Percentiles rank a stretch among this genome's conserved stretches.
Evolutionary conservation across 2,888 invertebrate genomes (phyloP).

Genomic region (Ophion costatus): DNA sequence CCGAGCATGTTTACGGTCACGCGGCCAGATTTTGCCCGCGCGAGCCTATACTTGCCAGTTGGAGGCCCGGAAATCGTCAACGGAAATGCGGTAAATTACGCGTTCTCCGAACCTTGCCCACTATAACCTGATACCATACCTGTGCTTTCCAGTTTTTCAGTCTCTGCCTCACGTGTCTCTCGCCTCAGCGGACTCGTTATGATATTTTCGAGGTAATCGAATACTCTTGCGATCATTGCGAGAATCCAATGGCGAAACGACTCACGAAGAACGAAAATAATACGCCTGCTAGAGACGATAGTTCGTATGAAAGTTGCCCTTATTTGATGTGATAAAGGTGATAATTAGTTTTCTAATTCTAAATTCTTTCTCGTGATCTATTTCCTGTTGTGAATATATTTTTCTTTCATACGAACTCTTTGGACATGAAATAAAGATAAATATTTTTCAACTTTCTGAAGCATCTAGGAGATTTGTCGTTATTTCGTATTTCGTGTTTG

Average conservation of each 20-base stretch:
- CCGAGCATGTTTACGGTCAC: too few relatives aligned
- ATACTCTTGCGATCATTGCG: too few relatives aligned
- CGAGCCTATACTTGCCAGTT: conserved; percentile 70
- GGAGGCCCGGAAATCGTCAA: conserved; percentile 70
- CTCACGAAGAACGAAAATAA: background rate
- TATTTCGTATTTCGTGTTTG: too few relatives aligned
- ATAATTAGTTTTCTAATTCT: conserved; percentile 8
- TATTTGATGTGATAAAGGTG: conserved; percentile 15
- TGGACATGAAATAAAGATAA: conserved; percentile 53
- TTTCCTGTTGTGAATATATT: conserved; percentile 22
- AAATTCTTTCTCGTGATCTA: background rate
- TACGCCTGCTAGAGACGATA: conserved; percentile 1
- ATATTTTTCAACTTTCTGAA: conserved; percentile 37
- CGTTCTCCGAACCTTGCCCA: conserved; percentile 56
- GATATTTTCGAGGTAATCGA: too few relatives aligned
- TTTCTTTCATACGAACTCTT: conserved; percentile 40
- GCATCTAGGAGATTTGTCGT: background rate
- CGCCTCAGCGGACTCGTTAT: too few relatives aligned
- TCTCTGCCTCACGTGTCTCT: background rate
- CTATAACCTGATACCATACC: conserved; percentile 7
- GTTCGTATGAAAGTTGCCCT: conserved; percentile 35
- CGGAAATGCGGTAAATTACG: conserved; percentile 60
- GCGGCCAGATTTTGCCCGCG: conserved; percentile 71
- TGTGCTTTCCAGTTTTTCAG: background rate
- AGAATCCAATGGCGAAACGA: background rate